Base-by-base conservation (phyloP, 2,113 vertebrate species). In the Pterophyllum scalare region DNA sequence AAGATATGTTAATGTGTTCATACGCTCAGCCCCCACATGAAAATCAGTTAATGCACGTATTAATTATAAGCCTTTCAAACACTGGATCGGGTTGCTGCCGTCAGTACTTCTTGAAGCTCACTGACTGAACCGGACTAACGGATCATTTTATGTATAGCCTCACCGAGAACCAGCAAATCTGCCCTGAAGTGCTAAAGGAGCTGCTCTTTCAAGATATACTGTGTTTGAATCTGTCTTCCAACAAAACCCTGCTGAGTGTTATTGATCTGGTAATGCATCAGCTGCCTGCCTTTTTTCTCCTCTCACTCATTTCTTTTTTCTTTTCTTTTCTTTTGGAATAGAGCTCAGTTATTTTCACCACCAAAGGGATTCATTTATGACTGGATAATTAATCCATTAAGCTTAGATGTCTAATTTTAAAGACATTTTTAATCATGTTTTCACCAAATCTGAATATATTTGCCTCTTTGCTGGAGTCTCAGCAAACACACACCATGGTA, bases 181-280 rank as follows among this genome's bases (percentile, higher is more conserved):
- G 6, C 15, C 15, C 31, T 28, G 52, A 38, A 60, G 75, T 7
- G 28, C 58, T 52, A 10, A 56, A 52, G n/a, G 74, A 19, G 24
- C 57, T 28, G 72, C 35, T 70, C 19, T 58, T 67, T 84, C n/a
- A 61, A 33, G 46, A 62, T 74, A 61, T 26, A 62, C 11, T 24
- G 46, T 3, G 59, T 82, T 79, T 76, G 31, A 83, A 78, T 57
- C 80, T n/a, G 72, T 59, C 54, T 72, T 49, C 35, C 20, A 13
- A 9, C 80, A 40, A 56, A 81, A 62, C 43, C 38, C 22, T 43
- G 20, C 33, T 40, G 38, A 79, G 60, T 33, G 20, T 43, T 81
- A 91, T 91, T 85, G 87, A 85, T 91, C 70, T 28, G 43, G 49
- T 26, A 62, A 84, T 77, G 35, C 40, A 79, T 81, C 43, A 38